phyloP scores from a whole-genome alignment of 2,113 vertebrate genomes.

The Ptilonorhynchus violaceus region DNA sequence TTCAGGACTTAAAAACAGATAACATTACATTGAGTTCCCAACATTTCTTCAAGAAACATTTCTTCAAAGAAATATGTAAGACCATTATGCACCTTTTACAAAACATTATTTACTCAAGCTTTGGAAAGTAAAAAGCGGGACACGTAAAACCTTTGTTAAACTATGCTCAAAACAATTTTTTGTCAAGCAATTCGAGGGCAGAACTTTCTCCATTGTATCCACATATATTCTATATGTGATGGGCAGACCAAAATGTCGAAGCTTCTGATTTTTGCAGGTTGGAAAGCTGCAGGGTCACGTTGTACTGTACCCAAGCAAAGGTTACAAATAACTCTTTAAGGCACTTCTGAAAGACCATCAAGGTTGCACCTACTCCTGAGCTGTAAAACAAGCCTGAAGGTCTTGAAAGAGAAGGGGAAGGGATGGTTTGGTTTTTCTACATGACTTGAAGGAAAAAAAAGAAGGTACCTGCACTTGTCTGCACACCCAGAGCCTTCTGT shows the following conservation, averaged over 20 bases:
- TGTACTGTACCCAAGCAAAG: neutral
- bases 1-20: constrained; percentile 2
- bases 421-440: neutral
- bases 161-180: neutral
- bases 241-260: neutral
- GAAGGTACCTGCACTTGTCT: neutral
- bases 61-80: constrained; percentile 1
- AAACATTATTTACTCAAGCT: neutral
- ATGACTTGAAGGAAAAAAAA: neutral
- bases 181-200: neutral
- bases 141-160: neutral
- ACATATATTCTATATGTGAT: neutral
- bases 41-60: constrained; percentile 22
- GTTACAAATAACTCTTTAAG: neutral
- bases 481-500: neutral
- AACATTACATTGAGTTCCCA: neutral
- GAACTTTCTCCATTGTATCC: neutral
- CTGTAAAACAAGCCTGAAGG: neutral
- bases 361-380: neutral
- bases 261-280: neutral
- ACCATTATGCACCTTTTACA: neutral
- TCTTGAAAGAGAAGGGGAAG: neutral
- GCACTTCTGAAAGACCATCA: neutral
- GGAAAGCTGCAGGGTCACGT: neutral
- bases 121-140: neutral